Evolutionary conservation across 53 echinoderm and acorn worm species (phyloP), one percentile per base, ranked within the genome.

Genomic region (Stichopus horrens): DNA sequence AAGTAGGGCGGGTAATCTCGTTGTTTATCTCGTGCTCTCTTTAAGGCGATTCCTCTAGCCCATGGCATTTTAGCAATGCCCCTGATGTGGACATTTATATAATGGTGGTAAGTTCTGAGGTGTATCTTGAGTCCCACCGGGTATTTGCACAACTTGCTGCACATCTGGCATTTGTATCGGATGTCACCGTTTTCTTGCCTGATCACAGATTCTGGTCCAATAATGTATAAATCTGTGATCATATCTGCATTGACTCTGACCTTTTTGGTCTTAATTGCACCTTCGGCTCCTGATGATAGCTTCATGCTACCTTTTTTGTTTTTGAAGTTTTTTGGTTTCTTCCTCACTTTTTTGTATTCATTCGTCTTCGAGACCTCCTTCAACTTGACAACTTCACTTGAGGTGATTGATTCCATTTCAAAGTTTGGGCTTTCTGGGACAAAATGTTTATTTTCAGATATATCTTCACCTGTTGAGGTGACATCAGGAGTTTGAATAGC

Each of bases 401-500:
- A 76, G 16, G 77, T 76, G 52, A 76, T 52, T 7, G 77, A 54
- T 51, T 90, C 90, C 5, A 54, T 73, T 55, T 67, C 84, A 19
- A 1, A 57, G 37, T 88, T 67, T 21, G 54, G 56, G 6, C 8
- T 58, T 1, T 55, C 10, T 22, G 7, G 4, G 9, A 23, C 4
- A 5, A 5, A 21, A 37, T 13, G 55, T 6, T 80, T 77, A 9
- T 68, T 54, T 9, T 21, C 14, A 55, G 63, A 71, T 7, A 60
- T 59, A n/a, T 81, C 86, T 54, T 75, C 91, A 65, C 91, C 91
- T 7, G 91, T 89, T 19, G 93, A 93, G 4, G 93, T 79, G 18
- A 93, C 79, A 74, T 93, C 93, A 4, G 93, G 91, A 74, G 88
- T 89, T 65, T 93, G 93, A 14, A 93, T 93, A n/a, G 74, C 84